Conservation (phyloP, 2,888 invertebrate species). For the Agrochola litura region DNA sequence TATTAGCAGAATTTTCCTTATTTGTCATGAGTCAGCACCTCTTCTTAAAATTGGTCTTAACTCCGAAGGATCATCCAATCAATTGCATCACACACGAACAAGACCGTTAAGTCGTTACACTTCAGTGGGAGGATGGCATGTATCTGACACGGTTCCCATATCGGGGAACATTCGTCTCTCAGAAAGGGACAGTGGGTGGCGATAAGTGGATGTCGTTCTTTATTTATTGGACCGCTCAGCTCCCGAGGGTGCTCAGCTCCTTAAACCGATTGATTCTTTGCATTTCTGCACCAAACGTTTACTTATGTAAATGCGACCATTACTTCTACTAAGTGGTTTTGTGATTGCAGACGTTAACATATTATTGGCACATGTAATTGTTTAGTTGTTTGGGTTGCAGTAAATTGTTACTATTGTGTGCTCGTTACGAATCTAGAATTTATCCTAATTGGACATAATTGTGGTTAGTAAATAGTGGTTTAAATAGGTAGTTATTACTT, state of each 20-base stretch:
- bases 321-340: conserved; percentile 27
- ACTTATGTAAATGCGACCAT: conserved; percentile 43
- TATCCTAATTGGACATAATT: background rate
- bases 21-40: conserved; percentile 26
- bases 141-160: conserved; percentile 67
- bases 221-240: conserved; percentile 55
- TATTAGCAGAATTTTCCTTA: conserved; percentile 43
- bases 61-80: background rate
- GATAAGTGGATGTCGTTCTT: conserved; percentile 61
- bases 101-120: conserved; percentile 43
- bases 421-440: background rate
- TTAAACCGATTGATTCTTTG: conserved; percentile 54
- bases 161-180: conserved; percentile 60
- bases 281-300: conserved; percentile 31
- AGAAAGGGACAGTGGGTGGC: conserved; percentile 60
- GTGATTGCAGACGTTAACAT: conserved; percentile 20
- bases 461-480: background rate
- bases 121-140: conserved; percentile 50
- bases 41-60: conserved; percentile 30
- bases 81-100: conserved; percentile 18
- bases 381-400: conserved; percentile 1
- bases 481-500: background rate
- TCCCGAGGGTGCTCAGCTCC: conserved; percentile 35
- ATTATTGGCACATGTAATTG: conserved; percentile 30
- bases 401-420: conserved; percentile 8